A percentile compares a stretch with the other conserved stretches of the same genome.
phyloP scores from a whole-genome alignment of 2,113 vertebrate species.

The Ophiodon elongatus region DNA sequence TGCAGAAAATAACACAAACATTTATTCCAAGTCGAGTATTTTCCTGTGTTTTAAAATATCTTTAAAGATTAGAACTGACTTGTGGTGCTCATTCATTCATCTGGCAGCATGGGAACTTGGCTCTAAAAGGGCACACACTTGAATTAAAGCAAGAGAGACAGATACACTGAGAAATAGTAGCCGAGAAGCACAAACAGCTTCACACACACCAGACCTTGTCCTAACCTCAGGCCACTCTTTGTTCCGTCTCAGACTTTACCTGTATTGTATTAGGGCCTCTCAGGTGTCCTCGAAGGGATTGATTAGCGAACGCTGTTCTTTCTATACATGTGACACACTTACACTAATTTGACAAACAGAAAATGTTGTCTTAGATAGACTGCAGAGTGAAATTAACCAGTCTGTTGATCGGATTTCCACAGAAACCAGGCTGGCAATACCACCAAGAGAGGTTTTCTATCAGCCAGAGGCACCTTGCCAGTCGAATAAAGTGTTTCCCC shows the following conservation, averaged over 20 bases:
- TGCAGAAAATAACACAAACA: background rate
- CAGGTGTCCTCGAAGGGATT: background rate
- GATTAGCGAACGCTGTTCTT: background rate
- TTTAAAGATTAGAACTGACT: background rate
- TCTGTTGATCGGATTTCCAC: background rate
- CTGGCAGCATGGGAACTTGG: background rate
- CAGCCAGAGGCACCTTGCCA: constrained; percentile 24
- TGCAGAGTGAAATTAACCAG: background rate
- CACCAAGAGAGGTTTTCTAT: background rate
- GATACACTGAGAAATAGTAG: background rate
- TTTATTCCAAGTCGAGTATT: background rate
- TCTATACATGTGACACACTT: background rate
- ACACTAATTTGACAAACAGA: background rate
- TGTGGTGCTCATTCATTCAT: background rate
- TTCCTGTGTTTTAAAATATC: background rate
- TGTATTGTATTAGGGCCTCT: background rate
- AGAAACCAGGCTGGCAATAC: background rate
- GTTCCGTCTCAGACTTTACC: background rate
- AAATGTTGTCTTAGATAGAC: background rate
- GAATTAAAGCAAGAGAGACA: background rate
- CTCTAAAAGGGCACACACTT: background rate
- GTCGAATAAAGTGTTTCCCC: constrained; percentile 1
- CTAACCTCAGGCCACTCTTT: background rate
- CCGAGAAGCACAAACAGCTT: background rate
- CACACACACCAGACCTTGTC: background rate